Evolutionary conservation across 2,888 invertebrate species (phyloP), one percentile per base, ranked within the genome.

Genomic region (Lucinisca nassula): DNA sequence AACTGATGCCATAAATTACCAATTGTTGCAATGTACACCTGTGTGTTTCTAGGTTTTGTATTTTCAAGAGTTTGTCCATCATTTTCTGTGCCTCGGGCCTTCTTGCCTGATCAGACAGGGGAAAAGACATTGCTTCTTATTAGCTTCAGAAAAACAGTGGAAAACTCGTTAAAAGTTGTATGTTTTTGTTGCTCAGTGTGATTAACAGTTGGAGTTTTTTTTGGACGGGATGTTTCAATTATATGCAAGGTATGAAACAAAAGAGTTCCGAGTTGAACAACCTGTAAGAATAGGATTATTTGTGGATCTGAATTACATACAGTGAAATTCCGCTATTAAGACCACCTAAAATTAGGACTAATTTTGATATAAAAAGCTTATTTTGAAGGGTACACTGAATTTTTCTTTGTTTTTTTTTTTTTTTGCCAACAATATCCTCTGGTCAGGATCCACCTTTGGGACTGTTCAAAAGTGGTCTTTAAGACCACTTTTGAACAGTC

Each of bases 201-300:
- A 35, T 67, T 67, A 67, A 67, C 30, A 67, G 30, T 67, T 21
- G 67, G 35, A 67, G 35, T 58, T 67, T 67, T 67, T 67, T 32
- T 67, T 58, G 4, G 21, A 6, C 61, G 2, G 67, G 35, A 67
- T 32, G 35, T 35, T 35, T 67, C 35, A 67, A 67, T 67, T 67
- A 67, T 17, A 35, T 55, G 17, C 14, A n/a, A n/a, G 14, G n/a
- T 55, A 21, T 27, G 30, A 61, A 30, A 61, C 61, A 61, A 61
- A 61, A 21, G 27, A 4, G 6, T 61, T 6, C 27, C 14, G 17
- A 61, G 61, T 61, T 30, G 27, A 30, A 61, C 27, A 30, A 30
- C 27, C 27, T 61, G 27, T 61, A 21, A 21, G 27, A 61, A 30
- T 27, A 30, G 61, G 27, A 30, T 30, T 61, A 30, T 61, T 30